A percentile compares a stretch with the other conserved stretches of the same genome.
Conservation (phyloP, 2,888 invertebrate species). For the Thyatira batis region DNA sequence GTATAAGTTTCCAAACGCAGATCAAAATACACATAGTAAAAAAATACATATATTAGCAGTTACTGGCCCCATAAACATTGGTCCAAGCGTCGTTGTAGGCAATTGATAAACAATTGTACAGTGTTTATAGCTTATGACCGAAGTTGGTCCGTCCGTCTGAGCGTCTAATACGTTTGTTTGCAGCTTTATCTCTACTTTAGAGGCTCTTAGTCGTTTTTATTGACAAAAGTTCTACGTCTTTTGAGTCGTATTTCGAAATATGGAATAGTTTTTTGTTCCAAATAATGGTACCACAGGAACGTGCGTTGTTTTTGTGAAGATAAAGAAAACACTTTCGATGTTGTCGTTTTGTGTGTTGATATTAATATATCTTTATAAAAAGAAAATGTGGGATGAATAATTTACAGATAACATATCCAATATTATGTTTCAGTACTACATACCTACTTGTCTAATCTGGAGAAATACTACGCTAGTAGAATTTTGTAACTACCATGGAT, state of each 20-base stretch:
- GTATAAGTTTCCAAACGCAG: not conserved
- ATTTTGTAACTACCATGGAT: no score
- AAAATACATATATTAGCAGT: not conserved
- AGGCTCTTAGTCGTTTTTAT: slow-evolving; percentile 65
- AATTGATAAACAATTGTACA: slow-evolving; percentile 49
- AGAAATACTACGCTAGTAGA: no score
- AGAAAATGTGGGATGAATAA: no score
- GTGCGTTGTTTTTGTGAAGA: not conserved
- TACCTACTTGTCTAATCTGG: no score
- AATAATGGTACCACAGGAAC: slow-evolving; percentile 12
- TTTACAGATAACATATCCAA: no score
- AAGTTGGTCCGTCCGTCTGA: slow-evolving; percentile 47
- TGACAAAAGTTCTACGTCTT: slow-evolving; percentile 54
- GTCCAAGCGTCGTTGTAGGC: slow-evolving; percentile 11
- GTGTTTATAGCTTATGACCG: slow-evolving; percentile 51
- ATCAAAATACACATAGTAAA: not conserved
- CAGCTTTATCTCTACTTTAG: slow-evolving; percentile 50
- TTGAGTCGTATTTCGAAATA: slow-evolving; percentile 48
- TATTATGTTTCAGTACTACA: no score
- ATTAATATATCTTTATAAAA: no score
- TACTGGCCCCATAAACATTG: slow-evolving; percentile 1
- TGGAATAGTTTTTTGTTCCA: slow-evolving; percentile 47
- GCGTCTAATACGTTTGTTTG: slow-evolving; percentile 59
- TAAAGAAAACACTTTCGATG: not conserved
- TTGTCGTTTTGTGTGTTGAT: not conserved